These are phyloP conservation scores for Heterodera schachtii DNA, from an alignment of 1,140 invertebrate species.

Conservation along the genomic window DNA sequence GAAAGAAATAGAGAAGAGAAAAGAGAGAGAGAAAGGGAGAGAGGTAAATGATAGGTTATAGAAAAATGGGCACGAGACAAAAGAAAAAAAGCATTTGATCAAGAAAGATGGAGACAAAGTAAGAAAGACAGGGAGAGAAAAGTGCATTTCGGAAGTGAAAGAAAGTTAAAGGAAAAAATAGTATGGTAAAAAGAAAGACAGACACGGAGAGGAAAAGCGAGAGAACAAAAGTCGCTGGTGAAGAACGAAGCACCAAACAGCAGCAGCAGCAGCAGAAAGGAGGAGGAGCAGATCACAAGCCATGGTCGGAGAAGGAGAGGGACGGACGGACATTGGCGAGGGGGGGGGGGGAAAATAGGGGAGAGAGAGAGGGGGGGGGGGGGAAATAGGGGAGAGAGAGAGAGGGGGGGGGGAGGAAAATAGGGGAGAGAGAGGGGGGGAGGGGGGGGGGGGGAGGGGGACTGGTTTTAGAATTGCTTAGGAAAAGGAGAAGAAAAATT, in stretches of 20 bases:
- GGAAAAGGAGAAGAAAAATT: not conserved
- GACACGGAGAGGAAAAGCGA: not conserved
- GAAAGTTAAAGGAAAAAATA: not conserved
- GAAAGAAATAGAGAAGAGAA: not conserved
- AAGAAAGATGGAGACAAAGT: not conserved
- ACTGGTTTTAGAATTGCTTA: not conserved
- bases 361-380: too few relatives aligned
- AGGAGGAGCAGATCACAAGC: too few relatives aligned
- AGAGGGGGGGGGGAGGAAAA: not conserved
- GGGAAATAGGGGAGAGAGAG: too few relatives aligned
- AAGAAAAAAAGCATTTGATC: not conserved
- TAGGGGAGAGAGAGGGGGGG: too few relatives aligned
- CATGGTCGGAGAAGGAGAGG: too few relatives aligned
- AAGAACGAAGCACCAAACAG: too few relatives aligned
- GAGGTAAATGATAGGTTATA: too few relatives aligned
- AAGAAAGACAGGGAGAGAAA: not conserved
- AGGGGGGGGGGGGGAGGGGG: too few relatives aligned
- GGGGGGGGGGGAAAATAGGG: too few relatives aligned
- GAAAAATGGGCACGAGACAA: not conserved
- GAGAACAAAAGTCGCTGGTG: not conserved
- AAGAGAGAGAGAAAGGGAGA: not conserved
- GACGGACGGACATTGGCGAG: too few relatives aligned
- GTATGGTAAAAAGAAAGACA: not conserved
- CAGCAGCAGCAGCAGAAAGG: too few relatives aligned
- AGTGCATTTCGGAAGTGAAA: not conserved